Evolutionary conservation across 2,113 vertebrate species (phyloP).

Genomic region (Scartelaos histophorus): DNA sequence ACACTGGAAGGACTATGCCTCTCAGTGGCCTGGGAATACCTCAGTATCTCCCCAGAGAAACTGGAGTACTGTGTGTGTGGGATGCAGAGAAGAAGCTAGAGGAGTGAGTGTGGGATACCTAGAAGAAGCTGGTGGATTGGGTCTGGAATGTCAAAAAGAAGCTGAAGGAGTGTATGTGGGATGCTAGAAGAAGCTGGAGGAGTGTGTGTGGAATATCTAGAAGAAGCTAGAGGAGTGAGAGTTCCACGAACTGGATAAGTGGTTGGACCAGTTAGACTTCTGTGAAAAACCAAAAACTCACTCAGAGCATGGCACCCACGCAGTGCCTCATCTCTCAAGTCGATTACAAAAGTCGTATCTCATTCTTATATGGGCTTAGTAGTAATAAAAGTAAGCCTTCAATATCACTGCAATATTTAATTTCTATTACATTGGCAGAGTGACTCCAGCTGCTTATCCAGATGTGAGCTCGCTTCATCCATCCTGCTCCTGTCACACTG

Average conservation of each 20-base stretch:
- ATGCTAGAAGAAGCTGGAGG: neutral
- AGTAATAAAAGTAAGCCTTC: conserved; percentile 18
- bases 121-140: neutral
- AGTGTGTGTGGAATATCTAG: neutral
- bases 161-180: no score
- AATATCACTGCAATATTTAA: conserved; percentile 21
- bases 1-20: no score
- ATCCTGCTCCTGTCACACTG: conserved; percentile 9
- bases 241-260: neutral
- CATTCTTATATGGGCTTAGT: neutral
- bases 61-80: neutral
- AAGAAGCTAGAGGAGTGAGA: neutral
- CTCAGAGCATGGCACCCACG: conserved; percentile 11
- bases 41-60: no score
- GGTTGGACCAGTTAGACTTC: neutral
- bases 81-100: no score
- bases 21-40: no score
- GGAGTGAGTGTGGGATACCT: no score
- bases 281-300: neutral
- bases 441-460: conserved; percentile 43
- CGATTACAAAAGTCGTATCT: conserved; percentile 12
- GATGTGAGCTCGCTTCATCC: conserved; percentile 36
- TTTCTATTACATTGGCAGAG: conserved; percentile 22
- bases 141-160: neutral
- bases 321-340: conserved; percentile 16